phyloP scores from a whole-genome alignment of 1,140 invertebrate genomes.

The Epicauta chinensis region DNA sequence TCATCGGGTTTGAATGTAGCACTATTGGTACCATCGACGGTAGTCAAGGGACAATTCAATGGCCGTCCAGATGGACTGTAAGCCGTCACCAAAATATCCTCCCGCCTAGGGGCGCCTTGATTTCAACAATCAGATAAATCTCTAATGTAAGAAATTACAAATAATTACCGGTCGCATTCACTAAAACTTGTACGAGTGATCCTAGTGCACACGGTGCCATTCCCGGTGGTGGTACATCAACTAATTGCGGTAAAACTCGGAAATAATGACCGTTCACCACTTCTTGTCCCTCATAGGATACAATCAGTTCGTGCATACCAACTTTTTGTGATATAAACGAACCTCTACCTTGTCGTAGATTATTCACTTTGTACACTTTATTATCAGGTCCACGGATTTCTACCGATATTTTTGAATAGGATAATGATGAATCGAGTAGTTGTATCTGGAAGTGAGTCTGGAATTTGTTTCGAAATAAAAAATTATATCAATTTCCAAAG shows the following conservation, averaged over 20 bases:
- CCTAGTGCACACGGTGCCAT: constrained; percentile 93
- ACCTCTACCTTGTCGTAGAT: constrained; percentile 66
- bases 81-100: constrained; percentile 81
- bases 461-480: too few relatives aligned
- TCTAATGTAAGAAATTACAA: constrained; percentile 8
- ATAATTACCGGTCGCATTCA: constrained; percentile 74
- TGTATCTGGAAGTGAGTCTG: constrained; percentile 79
- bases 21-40: constrained; percentile 73
- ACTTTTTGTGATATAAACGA: constrained; percentile 83
- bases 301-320: constrained; percentile 81
- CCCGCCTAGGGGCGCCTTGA: constrained; percentile 72
- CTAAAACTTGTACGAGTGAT: constrained; percentile 90
- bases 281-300: constrained; percentile 55
- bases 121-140: neutral
- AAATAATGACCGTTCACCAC: constrained; percentile 63
- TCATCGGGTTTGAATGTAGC: constrained; percentile 96
- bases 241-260: constrained; percentile 75
- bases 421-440: constrained; percentile 69
- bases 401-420: constrained; percentile 69
- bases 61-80: constrained; percentile 77
- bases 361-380: constrained; percentile 63
- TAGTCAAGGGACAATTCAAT: constrained; percentile 68
- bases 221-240: constrained; percentile 79
- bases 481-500: too few relatives aligned
- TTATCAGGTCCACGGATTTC: constrained; percentile 55